Percentiles rank a stretch among this genome's conserved stretches.
These are phyloP conservation scores for Drosophila pseudoananassae DNA, from an alignment of 1,140 invertebrate species.

Conservation along the genomic window DNA sequence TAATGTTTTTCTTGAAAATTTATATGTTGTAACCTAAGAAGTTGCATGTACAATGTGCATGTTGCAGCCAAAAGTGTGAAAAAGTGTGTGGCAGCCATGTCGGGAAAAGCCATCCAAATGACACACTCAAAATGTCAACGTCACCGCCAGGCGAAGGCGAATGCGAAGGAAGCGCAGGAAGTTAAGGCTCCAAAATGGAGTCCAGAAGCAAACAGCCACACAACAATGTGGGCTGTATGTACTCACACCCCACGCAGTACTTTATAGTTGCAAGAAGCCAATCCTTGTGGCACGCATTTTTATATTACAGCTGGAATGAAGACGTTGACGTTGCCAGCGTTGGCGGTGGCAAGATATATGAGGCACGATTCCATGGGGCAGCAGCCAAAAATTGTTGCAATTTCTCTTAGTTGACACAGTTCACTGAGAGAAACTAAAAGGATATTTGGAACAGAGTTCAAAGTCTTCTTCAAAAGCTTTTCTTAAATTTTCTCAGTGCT, in stretches of 20 bases:
- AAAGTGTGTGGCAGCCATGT: constrained; percentile 18
- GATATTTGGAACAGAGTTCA: neutral
- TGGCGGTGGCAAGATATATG: constrained; percentile 53
- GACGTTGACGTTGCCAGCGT: constrained; percentile 4
- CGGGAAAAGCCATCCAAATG: constrained; percentile 45
- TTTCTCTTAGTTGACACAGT: constrained; percentile 5
- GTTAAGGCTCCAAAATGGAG: too few relatives aligned
- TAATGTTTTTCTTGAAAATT: too few relatives aligned
- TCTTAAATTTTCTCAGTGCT: neutral
- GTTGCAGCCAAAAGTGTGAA: neutral
- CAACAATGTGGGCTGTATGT: constrained; percentile 26
- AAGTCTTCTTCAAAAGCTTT: neutral
- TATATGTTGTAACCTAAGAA: too few relatives aligned
- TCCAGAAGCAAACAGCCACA: constrained; percentile 5
- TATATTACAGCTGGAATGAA: constrained; percentile 26
- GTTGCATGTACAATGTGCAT: neutral
- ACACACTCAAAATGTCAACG: constrained; percentile 74
- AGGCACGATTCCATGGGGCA: constrained; percentile 37
- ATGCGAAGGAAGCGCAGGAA: too few relatives aligned
- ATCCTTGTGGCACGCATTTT: constrained; percentile 24
- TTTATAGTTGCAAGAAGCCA: constrained; percentile 9
- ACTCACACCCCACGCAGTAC: neutral
- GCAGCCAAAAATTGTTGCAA: constrained; percentile 17
- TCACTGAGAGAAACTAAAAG: neutral
- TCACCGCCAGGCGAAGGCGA: constrained; percentile 32